Conservation (phyloP, 1,140 invertebrate species). For the Chrysopa pallens region DNA sequence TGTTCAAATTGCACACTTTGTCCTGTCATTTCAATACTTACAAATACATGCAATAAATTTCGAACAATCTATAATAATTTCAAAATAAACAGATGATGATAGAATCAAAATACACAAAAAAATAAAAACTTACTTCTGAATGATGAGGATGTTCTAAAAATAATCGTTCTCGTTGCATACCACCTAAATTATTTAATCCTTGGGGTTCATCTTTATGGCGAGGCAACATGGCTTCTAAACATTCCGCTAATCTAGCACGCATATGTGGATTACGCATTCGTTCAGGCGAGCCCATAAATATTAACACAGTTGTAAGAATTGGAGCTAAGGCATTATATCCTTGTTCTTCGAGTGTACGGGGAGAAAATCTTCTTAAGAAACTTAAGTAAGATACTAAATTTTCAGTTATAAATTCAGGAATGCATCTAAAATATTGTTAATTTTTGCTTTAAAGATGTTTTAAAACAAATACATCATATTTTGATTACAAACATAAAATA, state of each 20-base stretch:
- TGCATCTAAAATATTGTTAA: conserved; percentile 33
- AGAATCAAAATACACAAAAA: conserved; percentile 1
- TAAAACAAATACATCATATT: too few relatives aligned
- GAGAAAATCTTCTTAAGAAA: conserved; percentile 46
- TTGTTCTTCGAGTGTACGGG: conserved; percentile 38
- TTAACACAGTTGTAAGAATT: conserved; percentile 52
- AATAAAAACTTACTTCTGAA: conserved; percentile 28
- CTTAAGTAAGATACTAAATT: conserved; percentile 68
- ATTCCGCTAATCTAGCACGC: conserved; percentile 70
- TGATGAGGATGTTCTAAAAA: conserved; percentile 62
- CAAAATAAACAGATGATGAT: not conserved
- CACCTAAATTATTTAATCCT: conserved; percentile 34
- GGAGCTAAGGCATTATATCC: conserved; percentile 40
- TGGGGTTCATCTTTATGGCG: conserved; percentile 35
- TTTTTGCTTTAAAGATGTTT: too few relatives aligned
- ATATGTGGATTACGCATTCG: conserved; percentile 85
- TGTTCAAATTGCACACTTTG: conserved; percentile 92
- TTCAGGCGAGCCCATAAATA: conserved; percentile 58
- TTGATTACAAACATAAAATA: too few relatives aligned
- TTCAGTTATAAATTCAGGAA: conserved; percentile 83
- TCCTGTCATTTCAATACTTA: conserved; percentile 93
- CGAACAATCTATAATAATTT: conserved; percentile 35
- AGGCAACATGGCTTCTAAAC: conserved; percentile 65
- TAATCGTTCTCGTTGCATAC: conserved; percentile 51
- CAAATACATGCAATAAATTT: conserved; percentile 77